Evolutionary conservation across 2,888 invertebrate species (phyloP).

Genomic region (Tineola bisselliella): DNA sequence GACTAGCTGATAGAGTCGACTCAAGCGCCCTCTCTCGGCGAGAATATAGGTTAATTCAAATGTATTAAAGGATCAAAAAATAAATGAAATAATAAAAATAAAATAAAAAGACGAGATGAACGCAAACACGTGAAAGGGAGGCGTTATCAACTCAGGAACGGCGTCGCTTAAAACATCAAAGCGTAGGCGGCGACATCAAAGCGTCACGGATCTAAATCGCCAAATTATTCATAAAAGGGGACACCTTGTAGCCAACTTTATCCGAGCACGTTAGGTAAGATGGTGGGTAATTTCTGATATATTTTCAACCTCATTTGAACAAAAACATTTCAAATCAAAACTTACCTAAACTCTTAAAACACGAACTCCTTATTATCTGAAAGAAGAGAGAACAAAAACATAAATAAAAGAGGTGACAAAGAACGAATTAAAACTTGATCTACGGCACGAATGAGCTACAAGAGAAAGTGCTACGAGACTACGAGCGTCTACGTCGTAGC

Average conservation of each 20-base stretch:
- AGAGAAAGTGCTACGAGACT: neutral
- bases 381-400: neutral
- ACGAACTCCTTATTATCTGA: neutral
- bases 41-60: too few relatives aligned
- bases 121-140: neutral
- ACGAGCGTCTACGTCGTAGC: neutral
- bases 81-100: neutral
- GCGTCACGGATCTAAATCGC: neutral
- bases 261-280: slow-evolving; percentile 1
- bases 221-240: slow-evolving; percentile 12
- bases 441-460: neutral
- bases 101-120: neutral
- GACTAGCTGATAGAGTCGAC: too few relatives aligned
- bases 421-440: neutral
- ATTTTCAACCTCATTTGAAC: neutral
- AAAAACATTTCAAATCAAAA: neutral
- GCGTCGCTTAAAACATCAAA: slow-evolving; percentile 9
- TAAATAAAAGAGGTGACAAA: neutral
- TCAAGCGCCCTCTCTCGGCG: too few relatives aligned
- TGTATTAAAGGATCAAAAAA: neutral
- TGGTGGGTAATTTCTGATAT: slow-evolving; percentile 2
- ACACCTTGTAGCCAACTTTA: neutral
- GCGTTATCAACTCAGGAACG: neutral
- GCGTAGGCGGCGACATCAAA: slow-evolving; percentile 12
- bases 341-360: neutral